These are phyloP conservation scores for Dinomys branickii DNA, from an alignment of 2,113 vertebrate species.

Conservation along the genomic window DNA sequence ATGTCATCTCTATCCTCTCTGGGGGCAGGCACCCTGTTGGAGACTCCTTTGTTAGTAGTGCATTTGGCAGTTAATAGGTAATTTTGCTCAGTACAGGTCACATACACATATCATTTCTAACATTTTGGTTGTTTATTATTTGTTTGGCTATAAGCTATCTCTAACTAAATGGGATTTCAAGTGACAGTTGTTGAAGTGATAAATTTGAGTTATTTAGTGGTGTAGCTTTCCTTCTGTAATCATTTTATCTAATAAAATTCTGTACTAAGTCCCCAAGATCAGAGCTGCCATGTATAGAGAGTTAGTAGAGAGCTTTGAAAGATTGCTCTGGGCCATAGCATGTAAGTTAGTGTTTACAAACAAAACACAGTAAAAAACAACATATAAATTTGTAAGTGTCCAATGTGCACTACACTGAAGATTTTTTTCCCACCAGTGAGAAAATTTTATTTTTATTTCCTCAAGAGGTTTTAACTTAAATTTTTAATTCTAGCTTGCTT, in stretches of 20 bases:
- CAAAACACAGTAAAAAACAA: neutral
- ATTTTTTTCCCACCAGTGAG: neutral
- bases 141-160: neutral
- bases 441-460: neutral
- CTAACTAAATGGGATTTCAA: conserved; percentile 5
- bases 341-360: neutral
- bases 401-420: neutral
- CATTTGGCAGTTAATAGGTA: neutral
- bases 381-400: neutral
- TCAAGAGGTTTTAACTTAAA: neutral
- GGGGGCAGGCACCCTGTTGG: fast-evolving
- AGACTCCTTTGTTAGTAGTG: neutral
- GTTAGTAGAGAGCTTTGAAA: neutral
- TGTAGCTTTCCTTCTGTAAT: neutral
- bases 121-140: neutral
- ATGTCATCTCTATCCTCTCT: neutral
- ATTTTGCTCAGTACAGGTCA: neutral
- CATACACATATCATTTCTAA: neutral
- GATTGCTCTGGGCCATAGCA: neutral
- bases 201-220: neutral
- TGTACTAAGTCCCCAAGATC: conserved; percentile 30
- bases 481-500: neutral
- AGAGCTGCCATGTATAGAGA: neutral
- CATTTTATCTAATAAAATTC: conserved; percentile 47
- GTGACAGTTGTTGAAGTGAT: neutral